Evolutionary conservation across 2,113 vertebrate species (phyloP).

Genomic region (Phyllostomus discolor): DNA sequence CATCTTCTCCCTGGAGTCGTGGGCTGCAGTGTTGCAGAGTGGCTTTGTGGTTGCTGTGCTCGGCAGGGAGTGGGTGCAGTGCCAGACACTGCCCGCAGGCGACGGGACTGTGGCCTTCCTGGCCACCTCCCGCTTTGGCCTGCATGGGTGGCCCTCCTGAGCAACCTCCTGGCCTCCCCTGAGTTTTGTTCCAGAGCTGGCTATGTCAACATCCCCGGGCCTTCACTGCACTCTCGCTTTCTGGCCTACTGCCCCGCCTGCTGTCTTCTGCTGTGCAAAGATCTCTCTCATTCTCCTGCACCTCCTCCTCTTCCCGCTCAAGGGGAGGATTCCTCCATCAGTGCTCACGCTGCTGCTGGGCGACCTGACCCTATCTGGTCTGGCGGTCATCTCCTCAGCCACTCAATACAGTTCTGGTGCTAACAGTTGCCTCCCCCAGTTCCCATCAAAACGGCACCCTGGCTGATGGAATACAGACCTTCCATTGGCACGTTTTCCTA

Average conservation of each 20-base stretch:
- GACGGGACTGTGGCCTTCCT: constrained; percentile 31
- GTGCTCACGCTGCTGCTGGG: constrained; percentile 4
- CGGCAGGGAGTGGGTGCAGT: not conserved
- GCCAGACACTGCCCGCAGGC: fast-evolving
- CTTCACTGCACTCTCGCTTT: not conserved
- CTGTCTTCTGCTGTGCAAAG: constrained; percentile 46
- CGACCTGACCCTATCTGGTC: not conserved
- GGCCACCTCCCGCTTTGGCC: not conserved
- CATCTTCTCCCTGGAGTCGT: not conserved
- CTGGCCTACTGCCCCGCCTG: constrained; percentile 53
- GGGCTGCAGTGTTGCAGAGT: constrained; percentile 39
- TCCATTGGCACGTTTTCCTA: fast-evolving
- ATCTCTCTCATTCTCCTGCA: constrained; percentile 38
- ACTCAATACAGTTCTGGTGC: fast-evolving
- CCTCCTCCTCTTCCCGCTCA: constrained; percentile 25
- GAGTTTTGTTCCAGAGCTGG: fast-evolving
- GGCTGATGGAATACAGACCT: fast-evolving
- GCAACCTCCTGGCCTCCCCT: not conserved
- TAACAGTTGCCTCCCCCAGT: not conserved
- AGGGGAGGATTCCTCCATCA: not conserved
- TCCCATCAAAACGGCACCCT: not conserved
- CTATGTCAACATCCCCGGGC: not conserved
- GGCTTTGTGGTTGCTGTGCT: constrained; percentile 2
- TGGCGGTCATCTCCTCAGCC: not conserved
- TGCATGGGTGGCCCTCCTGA: not conserved